Conservation (phyloP, 2,113 vertebrate species). For the Otis tarda region DNA sequence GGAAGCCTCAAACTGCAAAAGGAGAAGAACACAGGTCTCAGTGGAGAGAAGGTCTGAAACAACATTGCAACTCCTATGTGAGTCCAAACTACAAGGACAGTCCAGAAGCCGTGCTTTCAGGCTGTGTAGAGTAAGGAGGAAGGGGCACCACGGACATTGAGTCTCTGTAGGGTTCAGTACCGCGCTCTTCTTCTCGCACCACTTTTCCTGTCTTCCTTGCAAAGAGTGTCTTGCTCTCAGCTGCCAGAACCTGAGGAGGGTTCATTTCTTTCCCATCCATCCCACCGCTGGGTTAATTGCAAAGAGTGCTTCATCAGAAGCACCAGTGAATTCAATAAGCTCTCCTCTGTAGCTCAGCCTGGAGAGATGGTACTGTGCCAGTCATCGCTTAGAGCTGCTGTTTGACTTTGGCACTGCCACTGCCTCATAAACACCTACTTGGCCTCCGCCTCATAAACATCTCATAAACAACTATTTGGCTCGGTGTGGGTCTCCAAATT, state of each 20-base stretch:
- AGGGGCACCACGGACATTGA: not conserved
- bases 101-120: not conserved
- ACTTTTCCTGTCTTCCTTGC: not conserved
- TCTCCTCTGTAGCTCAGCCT: slow-evolving; percentile 17
- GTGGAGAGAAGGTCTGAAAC: not conserved
- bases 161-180: fast-evolving
- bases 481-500: slow-evolving; percentile 51
- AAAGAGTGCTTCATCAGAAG: not conserved
- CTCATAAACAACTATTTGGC: slow-evolving; percentile 58
- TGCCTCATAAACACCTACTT: slow-evolving; percentile 44
- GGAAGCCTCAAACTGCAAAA: not conserved
- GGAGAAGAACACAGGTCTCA: not conserved
- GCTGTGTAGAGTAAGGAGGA: not conserved
- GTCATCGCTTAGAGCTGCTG: not conserved
- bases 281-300: not conserved
- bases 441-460: slow-evolving; percentile 48
- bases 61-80: fast-evolving
- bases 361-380: slow-evolving; percentile 45
- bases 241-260: not conserved
- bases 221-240: not conserved
- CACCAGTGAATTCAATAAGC: not conserved
- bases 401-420: slow-evolving; percentile 41
- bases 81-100: not conserved
- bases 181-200: not conserved
- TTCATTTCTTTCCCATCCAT: not conserved